phyloP scores from a whole-genome alignment of 1,140 invertebrate genomes.

The Pachypeltis micranthus region DNA sequence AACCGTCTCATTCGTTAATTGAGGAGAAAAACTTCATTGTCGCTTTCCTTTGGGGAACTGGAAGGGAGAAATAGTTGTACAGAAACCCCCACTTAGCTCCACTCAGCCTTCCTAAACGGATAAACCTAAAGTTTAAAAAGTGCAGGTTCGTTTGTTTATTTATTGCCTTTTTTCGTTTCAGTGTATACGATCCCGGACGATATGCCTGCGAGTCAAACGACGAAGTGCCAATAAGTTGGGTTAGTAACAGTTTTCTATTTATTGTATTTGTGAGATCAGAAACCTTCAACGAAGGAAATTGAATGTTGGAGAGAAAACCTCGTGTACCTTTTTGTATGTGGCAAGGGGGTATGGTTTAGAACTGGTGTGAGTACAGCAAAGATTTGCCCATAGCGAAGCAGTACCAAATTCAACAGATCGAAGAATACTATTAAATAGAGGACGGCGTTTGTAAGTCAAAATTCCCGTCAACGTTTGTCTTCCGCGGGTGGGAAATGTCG shows the following conservation, averaged over 20 bases:
- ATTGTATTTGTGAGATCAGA: neutral
- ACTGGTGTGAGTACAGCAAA: no score
- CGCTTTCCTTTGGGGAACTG: neutral
- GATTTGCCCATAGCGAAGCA: no score
- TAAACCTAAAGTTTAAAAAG: neutral
- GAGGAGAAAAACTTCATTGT: neutral
- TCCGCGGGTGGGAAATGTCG: no score
- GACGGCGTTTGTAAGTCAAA: neutral
- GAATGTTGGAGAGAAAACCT: neutral
- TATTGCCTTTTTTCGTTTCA: constrained; percentile 41
- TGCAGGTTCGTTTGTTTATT: neutral
- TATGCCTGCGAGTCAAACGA: constrained; percentile 81
- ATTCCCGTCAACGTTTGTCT: no score
- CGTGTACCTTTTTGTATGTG: neutral
- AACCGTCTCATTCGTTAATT: no score
- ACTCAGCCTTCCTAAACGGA: neutral
- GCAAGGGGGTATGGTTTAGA: no score
- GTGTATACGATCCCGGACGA: constrained; percentile 89
- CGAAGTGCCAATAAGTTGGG: constrained; percentile 71
- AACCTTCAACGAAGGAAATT: neutral
- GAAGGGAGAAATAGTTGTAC: neutral
- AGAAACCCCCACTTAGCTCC: neutral
- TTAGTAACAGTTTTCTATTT: constrained; percentile 42
- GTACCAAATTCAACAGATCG: neutral
- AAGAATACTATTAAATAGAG: neutral